Conservation (phyloP, 2,113 vertebrate genomes). For the Centropus bengalensis region DNA sequence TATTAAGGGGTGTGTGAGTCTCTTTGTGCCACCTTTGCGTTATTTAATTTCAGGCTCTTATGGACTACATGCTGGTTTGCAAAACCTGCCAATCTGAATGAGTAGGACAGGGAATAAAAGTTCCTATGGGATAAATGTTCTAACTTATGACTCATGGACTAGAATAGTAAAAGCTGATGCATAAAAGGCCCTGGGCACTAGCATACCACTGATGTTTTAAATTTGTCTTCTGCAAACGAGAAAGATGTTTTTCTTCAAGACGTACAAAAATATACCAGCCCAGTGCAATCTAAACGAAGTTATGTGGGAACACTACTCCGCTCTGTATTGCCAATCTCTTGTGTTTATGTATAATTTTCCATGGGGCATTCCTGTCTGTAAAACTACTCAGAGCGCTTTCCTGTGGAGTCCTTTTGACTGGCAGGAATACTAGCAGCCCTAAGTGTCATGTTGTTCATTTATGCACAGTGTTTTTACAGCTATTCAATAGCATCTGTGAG, state of each 20-base stretch:
- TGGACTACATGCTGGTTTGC: constrained; percentile 64
- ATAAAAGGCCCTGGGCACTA: constrained; percentile 39
- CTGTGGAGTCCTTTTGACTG: constrained; percentile 75
- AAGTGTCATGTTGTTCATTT: constrained; percentile 74
- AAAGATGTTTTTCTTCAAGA: constrained; percentile 74
- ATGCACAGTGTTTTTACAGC: constrained; percentile 71
- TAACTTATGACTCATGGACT: constrained; percentile 52
- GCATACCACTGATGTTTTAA: constrained; percentile 67
- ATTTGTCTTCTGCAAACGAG: constrained; percentile 74
- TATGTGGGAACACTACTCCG: constrained; percentile 53
- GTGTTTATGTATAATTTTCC: constrained; percentile 65
- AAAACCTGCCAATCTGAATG: constrained; percentile 61
- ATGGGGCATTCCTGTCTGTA: constrained; percentile 69
- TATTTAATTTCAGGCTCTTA: constrained; percentile 53
- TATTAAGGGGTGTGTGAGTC: neutral
- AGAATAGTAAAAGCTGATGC: constrained; percentile 43
- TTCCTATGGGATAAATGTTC: constrained; percentile 47
- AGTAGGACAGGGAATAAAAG: constrained; percentile 58
- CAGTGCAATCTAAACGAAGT: constrained; percentile 63
- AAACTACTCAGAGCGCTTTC: constrained; percentile 66
- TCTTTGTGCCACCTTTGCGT: constrained; percentile 48
- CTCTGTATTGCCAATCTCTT: constrained; percentile 51
- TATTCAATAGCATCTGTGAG: constrained; percentile 77
- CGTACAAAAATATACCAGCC: constrained; percentile 69
- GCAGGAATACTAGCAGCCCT: constrained; percentile 70